Base-by-base conservation (phyloP, 1,140 invertebrate species). In the Chironomus striatipennis region DNA sequence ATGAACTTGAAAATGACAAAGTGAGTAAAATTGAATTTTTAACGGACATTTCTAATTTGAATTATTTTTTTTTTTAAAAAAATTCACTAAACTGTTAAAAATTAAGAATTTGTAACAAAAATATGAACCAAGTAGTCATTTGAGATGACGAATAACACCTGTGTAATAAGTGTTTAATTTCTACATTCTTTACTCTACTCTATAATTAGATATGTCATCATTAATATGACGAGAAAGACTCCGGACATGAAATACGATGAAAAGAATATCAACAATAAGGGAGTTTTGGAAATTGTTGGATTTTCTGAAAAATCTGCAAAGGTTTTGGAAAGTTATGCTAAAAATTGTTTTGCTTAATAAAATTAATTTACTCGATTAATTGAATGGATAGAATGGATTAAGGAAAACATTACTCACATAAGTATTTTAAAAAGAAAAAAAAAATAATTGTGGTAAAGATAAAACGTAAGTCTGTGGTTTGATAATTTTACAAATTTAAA, bases 1-100 rank as follows among this genome's bases (percentile, higher is more conserved):
- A 70, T 70, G 65, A 70, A 70, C 20, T 70, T 70, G 6, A 70
- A 70, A 7, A 70, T 70, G 65, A 70, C 65, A 0, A 70, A 70
- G 65, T 70, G 64, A 67, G 64, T 67, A 47, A 15, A 47, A 3
- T 4, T 47, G 2, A 15, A 10, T 47, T 47, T 9, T 10, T 47
- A 10, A 10, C 9, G 15, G 15, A 47, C 2, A 4, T 9, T 47
- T 9, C 2, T 3, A 47, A 47, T 9, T 15, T 47, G 15, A 47
- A 10, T 47, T 43, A 43, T 6, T 43, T 47, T 47, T 47, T 47
- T 4, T 4, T 8, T 47, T 7, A 34, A 34, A 34, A 5, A 34
- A 34, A 2, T 34, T 34, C 24, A 34, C 1, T 34, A 34, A 1
- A 5, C 24, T 5, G 24, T 34, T 34, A 34, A 34, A 34, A 2